Conservation (phyloP, 2,888 invertebrate genomes). For the Xylocampa areola region DNA sequence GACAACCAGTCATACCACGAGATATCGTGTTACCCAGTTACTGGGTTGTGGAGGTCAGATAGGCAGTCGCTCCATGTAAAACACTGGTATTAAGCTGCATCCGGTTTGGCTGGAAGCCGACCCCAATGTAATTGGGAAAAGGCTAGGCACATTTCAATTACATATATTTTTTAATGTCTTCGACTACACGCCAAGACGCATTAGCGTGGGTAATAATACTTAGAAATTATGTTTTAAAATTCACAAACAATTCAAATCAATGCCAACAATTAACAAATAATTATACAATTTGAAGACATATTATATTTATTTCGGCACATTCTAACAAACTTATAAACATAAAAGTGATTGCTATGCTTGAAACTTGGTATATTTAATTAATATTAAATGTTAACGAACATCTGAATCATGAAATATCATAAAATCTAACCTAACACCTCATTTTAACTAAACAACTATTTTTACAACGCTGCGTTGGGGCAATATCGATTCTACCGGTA, state of each 20-base stretch:
- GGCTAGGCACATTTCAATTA: too few relatives aligned
- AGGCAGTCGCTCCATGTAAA: too few relatives aligned
- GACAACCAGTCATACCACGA: too few relatives aligned
- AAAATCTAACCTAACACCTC: constrained; percentile 3
- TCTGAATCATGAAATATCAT: background rate
- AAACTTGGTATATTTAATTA: too few relatives aligned
- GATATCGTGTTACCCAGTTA: too few relatives aligned
- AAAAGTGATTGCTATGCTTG: constrained; percentile 7
- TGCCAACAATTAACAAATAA: constrained; percentile 1
- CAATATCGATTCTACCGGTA: too few relatives aligned
- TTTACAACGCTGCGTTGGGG: background rate
- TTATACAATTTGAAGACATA: constrained; percentile 2
- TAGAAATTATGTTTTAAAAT: constrained; percentile 1
- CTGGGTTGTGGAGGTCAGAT: too few relatives aligned
- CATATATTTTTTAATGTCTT: too few relatives aligned
- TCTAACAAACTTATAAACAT: background rate
- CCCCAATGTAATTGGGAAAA: too few relatives aligned
- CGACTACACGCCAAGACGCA: too few relatives aligned
- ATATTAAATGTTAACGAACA: constrained; percentile 4
- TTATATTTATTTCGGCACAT: constrained; percentile 4
- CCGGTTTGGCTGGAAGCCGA: too few relatives aligned
- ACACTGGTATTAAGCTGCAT: too few relatives aligned
- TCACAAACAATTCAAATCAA: constrained; percentile 3
- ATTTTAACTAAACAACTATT: background rate
- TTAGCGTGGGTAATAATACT: background rate